Percentiles rank a stretch among this genome's conserved stretches.
phyloP scores from a whole-genome alignment of 2,888 invertebrate species.

The Dolichopus griseipennis region DNA sequence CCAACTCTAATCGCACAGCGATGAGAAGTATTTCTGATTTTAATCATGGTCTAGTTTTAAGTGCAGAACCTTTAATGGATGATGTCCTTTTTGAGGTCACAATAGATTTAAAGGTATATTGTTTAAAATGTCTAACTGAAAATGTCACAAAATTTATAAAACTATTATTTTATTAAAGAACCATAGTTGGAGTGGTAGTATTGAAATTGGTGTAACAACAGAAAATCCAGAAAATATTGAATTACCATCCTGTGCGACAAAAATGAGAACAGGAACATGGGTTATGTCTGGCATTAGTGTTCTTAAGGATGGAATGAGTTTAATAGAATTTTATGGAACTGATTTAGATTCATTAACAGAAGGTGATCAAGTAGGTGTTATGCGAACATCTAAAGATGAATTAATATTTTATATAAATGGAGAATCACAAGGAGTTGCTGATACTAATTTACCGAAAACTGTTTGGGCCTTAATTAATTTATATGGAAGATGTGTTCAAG shows the following conservation, averaged over 20 bases:
- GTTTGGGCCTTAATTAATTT: constrained; percentile 72
- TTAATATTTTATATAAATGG: constrained; percentile 84
- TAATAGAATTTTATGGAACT: constrained; percentile 75
- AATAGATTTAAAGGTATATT: constrained; percentile 75
- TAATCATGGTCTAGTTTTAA: constrained; percentile 80
- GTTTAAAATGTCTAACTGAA: constrained; percentile 1
- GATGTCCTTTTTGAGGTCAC: constrained; percentile 79
- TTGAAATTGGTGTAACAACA: constrained; percentile 67
- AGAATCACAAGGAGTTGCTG: constrained; percentile 79
- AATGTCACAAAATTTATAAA: background rate
- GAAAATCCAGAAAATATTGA: constrained; percentile 59
- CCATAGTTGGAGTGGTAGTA: constrained; percentile 68
- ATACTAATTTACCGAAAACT: constrained; percentile 59
- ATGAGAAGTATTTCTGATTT: constrained; percentile 71
- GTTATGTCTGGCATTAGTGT: constrained; percentile 84
- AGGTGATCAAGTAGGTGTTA: constrained; percentile 75
- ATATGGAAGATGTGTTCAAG: constrained; percentile 76
- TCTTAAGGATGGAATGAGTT: constrained; percentile 71
- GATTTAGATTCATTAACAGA: constrained; percentile 75
- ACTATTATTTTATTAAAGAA: constrained; percentile 48
- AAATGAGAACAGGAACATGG: constrained; percentile 76
- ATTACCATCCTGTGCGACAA: constrained; percentile 67
- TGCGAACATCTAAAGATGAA: constrained; percentile 71
- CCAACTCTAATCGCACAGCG: constrained; percentile 76
- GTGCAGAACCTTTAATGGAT: constrained; percentile 67